phyloP scores from a whole-genome alignment of 1,140 invertebrate species.

The Solenopsis invicta region DNA sequence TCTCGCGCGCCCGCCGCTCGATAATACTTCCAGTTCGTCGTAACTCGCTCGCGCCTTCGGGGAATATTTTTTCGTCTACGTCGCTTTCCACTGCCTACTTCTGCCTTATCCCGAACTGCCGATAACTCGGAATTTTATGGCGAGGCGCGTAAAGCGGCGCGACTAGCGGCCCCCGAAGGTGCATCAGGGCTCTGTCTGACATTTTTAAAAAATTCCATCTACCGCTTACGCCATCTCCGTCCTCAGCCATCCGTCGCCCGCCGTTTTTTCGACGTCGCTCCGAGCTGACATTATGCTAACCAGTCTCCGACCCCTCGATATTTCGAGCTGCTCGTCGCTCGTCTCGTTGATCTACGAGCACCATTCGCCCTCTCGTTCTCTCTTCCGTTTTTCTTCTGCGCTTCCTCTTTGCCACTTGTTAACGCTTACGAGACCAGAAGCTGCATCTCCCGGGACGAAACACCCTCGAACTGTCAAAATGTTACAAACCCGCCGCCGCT shows the following conservation, averaged over 20 bases:
- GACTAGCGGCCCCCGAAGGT: conserved; percentile 55
- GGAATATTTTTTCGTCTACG: conserved; percentile 64
- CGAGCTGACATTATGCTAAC: conserved; percentile 84
- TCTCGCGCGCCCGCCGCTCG: not conserved
- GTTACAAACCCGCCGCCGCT: conserved; percentile 60
- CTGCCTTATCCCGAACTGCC: conserved; percentile 48
- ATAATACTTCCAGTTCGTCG: conserved; percentile 50
- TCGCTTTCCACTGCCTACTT: conserved; percentile 22
- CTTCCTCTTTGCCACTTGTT: conserved; percentile 49
- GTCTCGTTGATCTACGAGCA: conserved; percentile 81
- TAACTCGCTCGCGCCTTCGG: conserved; percentile 33
- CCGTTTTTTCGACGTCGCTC: conserved; percentile 71
- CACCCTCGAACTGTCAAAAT: conserved; percentile 73
- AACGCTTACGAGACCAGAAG: conserved; percentile 75
- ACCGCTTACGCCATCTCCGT: conserved; percentile 53
- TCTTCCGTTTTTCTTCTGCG: conserved; percentile 22
- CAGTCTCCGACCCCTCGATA: conserved; percentile 79
- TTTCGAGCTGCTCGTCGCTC: conserved; percentile 77
- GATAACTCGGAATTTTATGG: conserved; percentile 75
- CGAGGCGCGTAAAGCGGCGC: conserved; percentile 59
- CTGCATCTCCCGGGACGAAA: conserved; percentile 56
- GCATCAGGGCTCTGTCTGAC: conserved; percentile 76
- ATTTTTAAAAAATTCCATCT: conserved; percentile 84
- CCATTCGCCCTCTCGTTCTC: conserved; percentile 22
- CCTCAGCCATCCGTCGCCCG: not conserved